Conservation (phyloP, 2,113 vertebrate species). For the Tenrec ecaudatus region DNA sequence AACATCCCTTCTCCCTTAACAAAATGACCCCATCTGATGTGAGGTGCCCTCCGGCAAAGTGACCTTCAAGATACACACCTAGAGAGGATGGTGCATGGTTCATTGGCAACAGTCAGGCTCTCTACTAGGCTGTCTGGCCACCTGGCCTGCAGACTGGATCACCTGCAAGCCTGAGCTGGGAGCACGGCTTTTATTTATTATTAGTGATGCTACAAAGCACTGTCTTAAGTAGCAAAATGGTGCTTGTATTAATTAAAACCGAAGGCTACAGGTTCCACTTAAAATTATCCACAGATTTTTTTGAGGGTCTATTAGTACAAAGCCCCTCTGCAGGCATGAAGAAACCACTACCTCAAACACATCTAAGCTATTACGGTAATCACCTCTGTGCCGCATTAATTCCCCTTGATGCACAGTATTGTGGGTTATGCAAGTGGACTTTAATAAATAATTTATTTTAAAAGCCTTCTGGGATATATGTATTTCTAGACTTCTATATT, state of each 20-base stretch:
- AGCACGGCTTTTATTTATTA: too few species aligned
- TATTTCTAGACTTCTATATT: conserved; percentile 12
- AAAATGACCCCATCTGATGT: too few species aligned
- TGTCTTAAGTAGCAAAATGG: neutral
- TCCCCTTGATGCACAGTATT: neutral
- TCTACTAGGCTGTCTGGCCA: too few species aligned
- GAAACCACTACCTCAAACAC: neutral
- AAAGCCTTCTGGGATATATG: neutral
- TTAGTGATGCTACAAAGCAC: conserved; percentile 9
- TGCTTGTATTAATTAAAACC: neutral
- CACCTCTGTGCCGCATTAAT: neutral
- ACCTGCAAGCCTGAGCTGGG: too few species aligned
- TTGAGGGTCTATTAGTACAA: neutral
- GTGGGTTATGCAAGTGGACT: neutral
- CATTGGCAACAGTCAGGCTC: too few species aligned
- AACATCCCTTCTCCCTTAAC: too few species aligned
- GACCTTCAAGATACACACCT: too few species aligned
- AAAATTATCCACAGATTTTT: conserved; percentile 1
- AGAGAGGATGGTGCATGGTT: too few species aligned
- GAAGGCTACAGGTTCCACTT: neutral
- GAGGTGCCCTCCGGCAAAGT: too few species aligned
- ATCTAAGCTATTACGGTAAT: neutral
- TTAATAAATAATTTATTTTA: conserved; percentile 41
- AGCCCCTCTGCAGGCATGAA: neutral
- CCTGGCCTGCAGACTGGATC: too few species aligned